Conservation (phyloP, 1,140 invertebrate genomes). For the Chironomus striatipennis region DNA sequence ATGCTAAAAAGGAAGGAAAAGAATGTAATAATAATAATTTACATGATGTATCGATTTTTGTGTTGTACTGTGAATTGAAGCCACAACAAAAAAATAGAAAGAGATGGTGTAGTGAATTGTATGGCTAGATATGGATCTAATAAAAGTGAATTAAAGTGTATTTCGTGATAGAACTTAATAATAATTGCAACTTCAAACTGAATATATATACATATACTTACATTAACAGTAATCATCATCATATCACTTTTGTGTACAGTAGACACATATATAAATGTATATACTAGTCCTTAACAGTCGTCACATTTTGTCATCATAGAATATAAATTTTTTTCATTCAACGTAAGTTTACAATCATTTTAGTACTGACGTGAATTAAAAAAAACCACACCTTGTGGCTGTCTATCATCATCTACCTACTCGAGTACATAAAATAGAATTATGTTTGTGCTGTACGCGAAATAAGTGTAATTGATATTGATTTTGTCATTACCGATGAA, state of each 20-base stretch:
- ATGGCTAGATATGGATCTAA: background rate
- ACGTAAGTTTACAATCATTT: too few relatives aligned
- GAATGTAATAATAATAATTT: background rate
- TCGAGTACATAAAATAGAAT: background rate
- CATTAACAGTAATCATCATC: background rate
- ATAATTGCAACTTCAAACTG: background rate
- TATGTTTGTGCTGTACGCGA: background rate
- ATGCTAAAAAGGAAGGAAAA: background rate
- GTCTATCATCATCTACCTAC: background rate
- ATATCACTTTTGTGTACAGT: too few relatives aligned
- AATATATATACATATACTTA: background rate
- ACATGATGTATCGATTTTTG: background rate
- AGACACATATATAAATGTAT: too few relatives aligned
- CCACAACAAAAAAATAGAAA: background rate
- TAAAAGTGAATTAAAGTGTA: background rate
- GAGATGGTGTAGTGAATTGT: background rate
- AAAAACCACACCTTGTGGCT: background rate
- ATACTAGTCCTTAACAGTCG: too few relatives aligned
- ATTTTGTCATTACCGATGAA: background rate
- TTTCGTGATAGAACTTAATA: background rate
- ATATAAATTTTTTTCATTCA: too few relatives aligned
- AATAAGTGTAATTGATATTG: background rate
- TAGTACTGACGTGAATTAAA: too few relatives aligned
- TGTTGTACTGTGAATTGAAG: background rate
- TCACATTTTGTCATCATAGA: too few relatives aligned